Evolutionary conservation across 2,888 invertebrate species (phyloP), one percentile per base, ranked within the genome.

Genomic region (Tetragnatha montana): DNA sequence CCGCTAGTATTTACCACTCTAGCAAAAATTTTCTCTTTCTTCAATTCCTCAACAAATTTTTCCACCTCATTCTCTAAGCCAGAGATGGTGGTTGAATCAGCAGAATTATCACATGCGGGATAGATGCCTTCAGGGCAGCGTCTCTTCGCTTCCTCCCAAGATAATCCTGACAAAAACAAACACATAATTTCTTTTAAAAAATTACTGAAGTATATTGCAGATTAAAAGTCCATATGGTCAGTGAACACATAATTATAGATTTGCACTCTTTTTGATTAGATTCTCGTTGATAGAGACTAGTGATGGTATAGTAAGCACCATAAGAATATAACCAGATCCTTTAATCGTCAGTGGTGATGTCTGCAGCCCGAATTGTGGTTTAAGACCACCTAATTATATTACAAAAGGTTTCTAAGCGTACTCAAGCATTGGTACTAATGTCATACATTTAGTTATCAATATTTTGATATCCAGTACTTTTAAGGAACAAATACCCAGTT

Each of bases 61-160:
- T 83, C 79, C 0, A 88, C 47, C 17, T 50, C 22, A 17, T 94
- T 95, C 70, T 95, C 95, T 0, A 97, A 97, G 0, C 99, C 99
- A 4, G 99, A 99, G 91, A 99, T 95, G 17, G 99, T 98, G 12
- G 99, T 98, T 92, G 97, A 98, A 93, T 99, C 98, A 91, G 94
- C 95, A 89, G 98, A 96, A 94, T 99, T 99, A 94, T 99, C 98
- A 93, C 99, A 99, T 81, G 98, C 98, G 17, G 97, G 96, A 92
- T 95, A 95, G 19, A 98, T 95, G 92, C 96, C 97, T 50, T 95
- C 93, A 21, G 98, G 97, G 92, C 97, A 96, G 84, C 96, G 95
- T 92, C 94, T 94, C 92, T 95, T 95, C 83, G 96, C 95, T 92
- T 97, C 96, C 92, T 97, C 96, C 98, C 98, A 98, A 89, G 96